Base-by-base conservation (phyloP, 2,888 invertebrate species). In the Serripes groenlandicus region DNA sequence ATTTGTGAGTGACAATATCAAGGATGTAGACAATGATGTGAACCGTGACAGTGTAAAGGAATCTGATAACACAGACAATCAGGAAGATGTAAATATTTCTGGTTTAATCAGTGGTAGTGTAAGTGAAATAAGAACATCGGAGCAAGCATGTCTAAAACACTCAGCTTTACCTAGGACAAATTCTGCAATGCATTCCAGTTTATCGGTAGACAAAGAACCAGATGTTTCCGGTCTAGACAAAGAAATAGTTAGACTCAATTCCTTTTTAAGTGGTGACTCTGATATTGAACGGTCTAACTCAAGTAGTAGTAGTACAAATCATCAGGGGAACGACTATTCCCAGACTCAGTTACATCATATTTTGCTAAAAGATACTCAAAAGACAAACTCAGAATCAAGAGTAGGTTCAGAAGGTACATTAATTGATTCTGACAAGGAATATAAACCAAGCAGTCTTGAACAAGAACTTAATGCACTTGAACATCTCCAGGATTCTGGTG, bases 221-320 rank as follows among this genome's bases (percentile, higher is more conserved):
- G 34, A 32, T 18, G 56, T 26, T 71, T 79, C 75, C n/a, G 76
- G 54, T 70, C 42, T 81, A 23, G 81, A 81, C 28, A 78, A 52
- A 72, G 83, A 83, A 64, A 75, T 81, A 34, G 75, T 80, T n/a
- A 72, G 78, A 52, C 54, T 83, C 11, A 73, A 86, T 58, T 73
- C 75, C 15, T 84, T 68, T 54, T 62, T 84, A 34, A 80, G 81
- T 68, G 60, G 75, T 34, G 64, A 79, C 26, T 69, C 70, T 35
- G 77, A 77, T 7, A 1, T 28, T 64, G 66, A 71, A 35, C 54
- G 35, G 15, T 34, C 71, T 26, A n/a, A n/a, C 23, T 23, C 56
- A 26, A 64, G 64, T 34, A 64, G 64, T 34, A 34, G 4, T 9
- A 42, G 42, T 1, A 42, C 23, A 9, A n/a, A 18, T 23, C 7